phyloP scores from a whole-genome alignment of 2,888 invertebrate genomes.

The Psococerastis gibbosa region DNA sequence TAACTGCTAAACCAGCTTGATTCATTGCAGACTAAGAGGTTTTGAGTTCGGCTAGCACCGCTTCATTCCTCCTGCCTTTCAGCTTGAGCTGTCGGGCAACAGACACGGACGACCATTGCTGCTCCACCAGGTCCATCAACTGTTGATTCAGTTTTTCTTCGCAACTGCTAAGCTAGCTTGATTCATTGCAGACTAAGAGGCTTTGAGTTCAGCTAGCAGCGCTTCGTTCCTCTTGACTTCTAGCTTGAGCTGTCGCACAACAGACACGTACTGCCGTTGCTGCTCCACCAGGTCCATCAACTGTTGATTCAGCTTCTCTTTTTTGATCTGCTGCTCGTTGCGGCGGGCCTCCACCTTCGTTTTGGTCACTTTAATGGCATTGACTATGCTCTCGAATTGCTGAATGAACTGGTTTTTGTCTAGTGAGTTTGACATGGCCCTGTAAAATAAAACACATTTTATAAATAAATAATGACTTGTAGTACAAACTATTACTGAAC shows the following conservation, averaged over 20 bases:
- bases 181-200: neutral
- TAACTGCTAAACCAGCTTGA: too few species aligned
- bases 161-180: too few species aligned
- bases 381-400: slow-evolving; percentile 78
- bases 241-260: slow-evolving; percentile 54
- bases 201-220: slow-evolving; percentile 26
- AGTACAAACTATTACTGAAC: too few species aligned
- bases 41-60: slow-evolving; percentile 26
- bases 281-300: slow-evolving; percentile 42
- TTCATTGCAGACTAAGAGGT: neutral
- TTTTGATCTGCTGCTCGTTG: slow-evolving; percentile 43
- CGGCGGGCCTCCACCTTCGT: slow-evolving; percentile 48
- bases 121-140: slow-evolving; percentile 39
- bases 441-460: too few species aligned
- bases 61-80: slow-evolving; percentile 52
- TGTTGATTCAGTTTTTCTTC: slow-evolving; percentile 44
- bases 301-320: slow-evolving; percentile 43
- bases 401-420: slow-evolving; percentile 76
- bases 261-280: slow-evolving; percentile 55
- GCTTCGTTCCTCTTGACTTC: slow-evolving; percentile 53
- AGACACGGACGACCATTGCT: slow-evolving; percentile 55
- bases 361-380: slow-evolving; percentile 73
- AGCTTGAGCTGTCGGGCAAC: slow-evolving; percentile 57
- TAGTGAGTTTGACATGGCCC: slow-evolving; percentile 63
- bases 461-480: too few species aligned